Conservation (phyloP, 2,888 invertebrate genomes). For the Polylopha cassiicola region DNA sequence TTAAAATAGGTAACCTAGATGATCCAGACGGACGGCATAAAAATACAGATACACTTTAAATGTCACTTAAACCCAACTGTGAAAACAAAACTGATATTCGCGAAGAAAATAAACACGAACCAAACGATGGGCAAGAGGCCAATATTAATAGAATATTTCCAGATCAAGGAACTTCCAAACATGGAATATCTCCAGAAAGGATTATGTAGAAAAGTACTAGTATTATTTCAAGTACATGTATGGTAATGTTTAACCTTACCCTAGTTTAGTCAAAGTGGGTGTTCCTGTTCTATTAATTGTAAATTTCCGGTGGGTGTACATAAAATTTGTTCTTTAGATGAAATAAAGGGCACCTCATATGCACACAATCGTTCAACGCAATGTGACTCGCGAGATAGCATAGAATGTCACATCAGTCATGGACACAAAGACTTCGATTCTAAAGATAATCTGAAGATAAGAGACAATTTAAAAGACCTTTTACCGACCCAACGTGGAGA, state of each 20-base stretch:
- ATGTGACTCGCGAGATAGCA: conserved; percentile 28
- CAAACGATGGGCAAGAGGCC: conserved; percentile 34
- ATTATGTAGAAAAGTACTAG: background rate
- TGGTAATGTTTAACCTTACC: conserved; percentile 58
- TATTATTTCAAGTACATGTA: background rate
- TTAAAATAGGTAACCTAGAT: conserved; percentile 20
- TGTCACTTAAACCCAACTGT: conserved; percentile 30
- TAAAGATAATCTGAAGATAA: conserved; percentile 32
- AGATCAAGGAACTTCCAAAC: conserved; percentile 26
- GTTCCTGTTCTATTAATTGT: conserved; percentile 45
- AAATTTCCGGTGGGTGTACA: conserved; percentile 60
- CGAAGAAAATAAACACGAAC: conserved; percentile 26
- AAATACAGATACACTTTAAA: conserved; percentile 17
- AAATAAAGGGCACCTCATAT: conserved; percentile 49
- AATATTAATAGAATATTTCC: conserved; percentile 21
- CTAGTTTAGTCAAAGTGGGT: conserved; percentile 49
- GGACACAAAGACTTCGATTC: conserved; percentile 27
- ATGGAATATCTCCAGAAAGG: conserved; percentile 21
- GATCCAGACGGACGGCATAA: conserved; percentile 6
- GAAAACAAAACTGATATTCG: conserved; percentile 30
- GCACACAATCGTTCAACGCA: conserved; percentile 55
- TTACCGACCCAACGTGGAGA: too few relatives aligned
- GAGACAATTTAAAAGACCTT: too few relatives aligned
- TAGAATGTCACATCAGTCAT: conserved; percentile 42
- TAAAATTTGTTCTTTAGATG: conserved; percentile 34